These are phyloP conservation scores for Siderastrea siderea DNA, from an alignment of 92 coral and sea anemone genomes.

Conservation along the genomic window DNA sequence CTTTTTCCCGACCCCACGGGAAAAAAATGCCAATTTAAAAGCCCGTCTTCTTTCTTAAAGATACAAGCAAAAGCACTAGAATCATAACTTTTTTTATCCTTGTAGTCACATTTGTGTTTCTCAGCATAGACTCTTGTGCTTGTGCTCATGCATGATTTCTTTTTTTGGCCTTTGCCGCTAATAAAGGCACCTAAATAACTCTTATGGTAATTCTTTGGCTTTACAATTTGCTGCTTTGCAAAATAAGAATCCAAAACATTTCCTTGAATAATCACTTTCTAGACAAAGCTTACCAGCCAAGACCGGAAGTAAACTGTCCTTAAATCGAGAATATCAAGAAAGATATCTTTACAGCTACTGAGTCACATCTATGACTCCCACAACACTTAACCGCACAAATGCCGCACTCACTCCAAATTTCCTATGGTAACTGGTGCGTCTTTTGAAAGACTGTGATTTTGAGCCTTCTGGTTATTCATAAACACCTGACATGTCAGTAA, in stretches of 20 bases:
- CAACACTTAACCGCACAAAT: no score
- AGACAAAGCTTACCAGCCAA: neutral
- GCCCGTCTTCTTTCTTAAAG: no score
- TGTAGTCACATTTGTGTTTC: no score
- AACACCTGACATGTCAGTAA: neutral
- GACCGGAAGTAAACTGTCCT: neutral
- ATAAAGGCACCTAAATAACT: neutral
- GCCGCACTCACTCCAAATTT: neutral
- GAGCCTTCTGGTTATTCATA: neutral
- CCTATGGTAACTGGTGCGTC: no score
- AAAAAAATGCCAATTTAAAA: no score
- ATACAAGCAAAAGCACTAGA: no score
- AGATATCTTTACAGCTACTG: neutral
- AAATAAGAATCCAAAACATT: neutral
- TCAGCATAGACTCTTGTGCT: no score
- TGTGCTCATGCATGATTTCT: no score
- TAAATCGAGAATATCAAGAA: neutral
- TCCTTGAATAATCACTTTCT: neutral
- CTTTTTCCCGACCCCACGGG: neutral
- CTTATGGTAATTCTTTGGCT: neutral
- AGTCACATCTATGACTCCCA: neutral
- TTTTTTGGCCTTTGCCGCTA: neutral
- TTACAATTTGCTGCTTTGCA: conserved; percentile 7
- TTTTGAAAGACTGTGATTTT: neutral
- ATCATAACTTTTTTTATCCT: no score